These are phyloP conservation scores for Wiebesia pumilae DNA, from an alignment of 1,140 invertebrate species.

Conservation along the genomic window DNA sequence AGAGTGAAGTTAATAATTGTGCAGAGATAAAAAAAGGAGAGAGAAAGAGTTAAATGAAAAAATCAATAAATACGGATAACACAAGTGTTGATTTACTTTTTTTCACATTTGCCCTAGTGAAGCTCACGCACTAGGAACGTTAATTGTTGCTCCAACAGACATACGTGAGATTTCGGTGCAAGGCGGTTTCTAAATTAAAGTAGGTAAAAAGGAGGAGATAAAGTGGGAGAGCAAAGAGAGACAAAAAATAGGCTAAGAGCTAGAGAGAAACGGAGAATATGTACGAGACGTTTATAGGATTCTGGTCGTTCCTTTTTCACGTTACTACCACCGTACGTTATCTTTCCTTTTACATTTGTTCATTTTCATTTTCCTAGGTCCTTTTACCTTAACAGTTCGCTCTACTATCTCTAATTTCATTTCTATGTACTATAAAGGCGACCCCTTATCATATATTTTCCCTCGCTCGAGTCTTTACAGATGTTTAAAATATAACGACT, in stretches of 20 bases:
- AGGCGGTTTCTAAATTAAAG: background rate
- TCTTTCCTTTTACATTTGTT: background rate
- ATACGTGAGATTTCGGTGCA: constrained; percentile 17
- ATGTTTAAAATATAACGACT: background rate
- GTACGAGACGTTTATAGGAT: constrained; percentile 7
- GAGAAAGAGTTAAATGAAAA: background rate
- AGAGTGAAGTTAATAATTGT: background rate
- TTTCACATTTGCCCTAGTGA: background rate
- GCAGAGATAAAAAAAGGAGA: background rate
- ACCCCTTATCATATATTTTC: background rate
- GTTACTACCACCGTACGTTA: background rate
- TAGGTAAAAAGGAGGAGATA: background rate
- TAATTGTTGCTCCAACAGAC: background rate
- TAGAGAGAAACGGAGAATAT: background rate
- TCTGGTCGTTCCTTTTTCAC: constrained; percentile 21
- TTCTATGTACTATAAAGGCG: background rate
- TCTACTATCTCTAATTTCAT: background rate
- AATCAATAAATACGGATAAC: background rate
- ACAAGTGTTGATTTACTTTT: constrained; percentile 31
- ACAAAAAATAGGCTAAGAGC: background rate
- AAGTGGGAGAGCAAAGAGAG: background rate
- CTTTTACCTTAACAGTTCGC: background rate
- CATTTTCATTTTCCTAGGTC: background rate
- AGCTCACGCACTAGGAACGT: background rate
- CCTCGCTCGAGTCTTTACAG: background rate